These are phyloP conservation scores for Drosophila erecta DNA, from an alignment of 1,140 invertebrate species.

Conservation along the genomic window DNA sequence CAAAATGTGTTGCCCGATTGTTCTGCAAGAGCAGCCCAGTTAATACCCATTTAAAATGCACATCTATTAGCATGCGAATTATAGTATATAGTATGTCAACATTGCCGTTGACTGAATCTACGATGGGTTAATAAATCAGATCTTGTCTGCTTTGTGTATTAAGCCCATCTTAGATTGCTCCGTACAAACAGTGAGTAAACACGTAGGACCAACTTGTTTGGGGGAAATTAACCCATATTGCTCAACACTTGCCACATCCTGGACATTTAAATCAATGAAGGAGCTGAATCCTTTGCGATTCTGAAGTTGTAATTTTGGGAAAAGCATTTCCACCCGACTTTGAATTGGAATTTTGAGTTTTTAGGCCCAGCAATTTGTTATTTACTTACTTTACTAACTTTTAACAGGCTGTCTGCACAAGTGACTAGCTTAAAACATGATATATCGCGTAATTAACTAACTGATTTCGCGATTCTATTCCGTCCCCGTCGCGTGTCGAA, in stretches of 20 bases:
- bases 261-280: slow-evolving; percentile 49
- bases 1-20: slow-evolving; percentile 3
- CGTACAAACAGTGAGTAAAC: slow-evolving; percentile 13
- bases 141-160: slow-evolving; percentile 31
- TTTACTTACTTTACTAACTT: no score
- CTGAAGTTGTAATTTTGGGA: slow-evolving; percentile 17
- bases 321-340: slow-evolving; percentile 2
- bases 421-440: slow-evolving; percentile 42
- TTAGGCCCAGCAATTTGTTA: slow-evolving; percentile 12
- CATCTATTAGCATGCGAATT: slow-evolving; percentile 32
- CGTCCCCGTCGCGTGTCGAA: slow-evolving; percentile 31
- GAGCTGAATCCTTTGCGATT: neutral
- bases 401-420: slow-evolving; percentile 15
- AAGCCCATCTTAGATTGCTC: slow-evolving; percentile 27
- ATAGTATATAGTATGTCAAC: slow-evolving; percentile 18
- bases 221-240: slow-evolving; percentile 52
- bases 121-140: slow-evolving; percentile 41
- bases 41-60: slow-evolving; percentile 27
- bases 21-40: slow-evolving; percentile 3
- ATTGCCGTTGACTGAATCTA: slow-evolving; percentile 50
- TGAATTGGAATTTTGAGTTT: neutral
- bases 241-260: slow-evolving; percentile 27
- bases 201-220: slow-evolving; percentile 43
- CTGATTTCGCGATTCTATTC: slow-evolving; percentile 57
- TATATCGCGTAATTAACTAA: slow-evolving; percentile 74